phyloP scores from a whole-genome alignment of 2,888 invertebrate genomes.

The Drosophila tripunctata region DNA sequence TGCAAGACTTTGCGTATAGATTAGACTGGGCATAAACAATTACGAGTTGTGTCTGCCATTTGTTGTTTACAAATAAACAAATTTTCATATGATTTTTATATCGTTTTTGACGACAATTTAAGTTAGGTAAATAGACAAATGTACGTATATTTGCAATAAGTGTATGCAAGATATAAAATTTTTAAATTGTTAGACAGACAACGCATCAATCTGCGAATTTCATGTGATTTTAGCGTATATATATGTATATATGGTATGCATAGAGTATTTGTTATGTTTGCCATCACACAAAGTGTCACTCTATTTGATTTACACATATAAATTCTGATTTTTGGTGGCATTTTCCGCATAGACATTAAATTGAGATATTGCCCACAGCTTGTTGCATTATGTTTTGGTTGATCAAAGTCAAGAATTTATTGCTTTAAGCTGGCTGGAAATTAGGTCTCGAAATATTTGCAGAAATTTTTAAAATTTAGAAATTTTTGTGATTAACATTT shows the following conservation, averaged over 20 bases:
- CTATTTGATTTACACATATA: constrained; percentile 32
- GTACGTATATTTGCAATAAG: neutral
- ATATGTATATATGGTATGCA: no score
- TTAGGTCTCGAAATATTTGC: neutral
- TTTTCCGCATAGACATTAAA: neutral
- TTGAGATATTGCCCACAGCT: neutral
- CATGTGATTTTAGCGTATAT: constrained; percentile 33
- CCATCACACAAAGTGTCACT: constrained; percentile 14
- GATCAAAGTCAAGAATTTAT: neutral
- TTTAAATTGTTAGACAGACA: neutral
- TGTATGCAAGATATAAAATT: neutral
- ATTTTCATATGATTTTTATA: constrained; percentile 3
- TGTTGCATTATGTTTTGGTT: neutral
- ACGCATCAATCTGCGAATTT: constrained; percentile 28
- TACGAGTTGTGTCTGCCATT: constrained; percentile 21
- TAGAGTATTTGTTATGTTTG: constrained; percentile 23
- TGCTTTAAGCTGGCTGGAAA: neutral
- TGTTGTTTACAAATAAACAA: constrained; percentile 32
- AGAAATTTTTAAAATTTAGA: no score
- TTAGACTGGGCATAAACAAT: constrained; percentile 25
- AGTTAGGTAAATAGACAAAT: neutral
- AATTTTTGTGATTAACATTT: no score
- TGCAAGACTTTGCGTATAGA: constrained; percentile 6
- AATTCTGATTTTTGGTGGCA: constrained; percentile 17
- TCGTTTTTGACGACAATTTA: no score